Base-by-base conservation (phyloP, 2,113 vertebrate species). In the Cygnus buccinator region DNA sequence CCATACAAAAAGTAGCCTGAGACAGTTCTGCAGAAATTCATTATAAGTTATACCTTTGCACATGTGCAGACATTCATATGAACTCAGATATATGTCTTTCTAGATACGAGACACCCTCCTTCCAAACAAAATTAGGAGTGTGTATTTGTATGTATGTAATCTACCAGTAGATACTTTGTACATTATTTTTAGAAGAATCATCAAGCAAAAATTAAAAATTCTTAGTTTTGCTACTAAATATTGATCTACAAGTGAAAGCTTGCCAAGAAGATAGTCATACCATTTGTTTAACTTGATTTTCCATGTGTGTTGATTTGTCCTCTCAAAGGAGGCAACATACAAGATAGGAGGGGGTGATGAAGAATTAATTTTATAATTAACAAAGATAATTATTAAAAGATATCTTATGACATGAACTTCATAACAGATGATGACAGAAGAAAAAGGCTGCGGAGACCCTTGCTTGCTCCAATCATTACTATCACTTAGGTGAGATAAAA, bases 251-350 rank as follows among this genome's bases (percentile, higher is more conserved):
- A 95, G 93, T 73, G 41, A 33, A 44, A 44, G 12, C 29, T 82
- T 95, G 84, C 93, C 94, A 96, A 41, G 84, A 58, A 87, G 87
- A 63, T 44, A 92, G 76, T 79, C 39, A 94, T 78, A 44, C 44
- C 83, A 13, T 68, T 94, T 71, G 52, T 84, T 93, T 91, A 96
- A 94, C 59, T 87, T 76, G 61, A 91, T 97, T 96, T 97, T 95
- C 71, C 66, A 54, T 92, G 70, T 90, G 87, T 95, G 74, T 35
- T 0, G 0, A 21, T 73, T 78, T 82, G 3, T 9, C 55, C 33
- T 83, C 39, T 79, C 48, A 74, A 62, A 85, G 37, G 66, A 68
- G 21, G 20, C 20, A 72, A 81, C 29, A 17, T 62, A 52, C 37
- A 75, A 78, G 73, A 84, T 13, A 4, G 31, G 58, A 79, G 33